Evolutionary conservation across 2,797 vertebrate genomes (phyloP).

Genomic region (Chelonia mydas): DNA sequence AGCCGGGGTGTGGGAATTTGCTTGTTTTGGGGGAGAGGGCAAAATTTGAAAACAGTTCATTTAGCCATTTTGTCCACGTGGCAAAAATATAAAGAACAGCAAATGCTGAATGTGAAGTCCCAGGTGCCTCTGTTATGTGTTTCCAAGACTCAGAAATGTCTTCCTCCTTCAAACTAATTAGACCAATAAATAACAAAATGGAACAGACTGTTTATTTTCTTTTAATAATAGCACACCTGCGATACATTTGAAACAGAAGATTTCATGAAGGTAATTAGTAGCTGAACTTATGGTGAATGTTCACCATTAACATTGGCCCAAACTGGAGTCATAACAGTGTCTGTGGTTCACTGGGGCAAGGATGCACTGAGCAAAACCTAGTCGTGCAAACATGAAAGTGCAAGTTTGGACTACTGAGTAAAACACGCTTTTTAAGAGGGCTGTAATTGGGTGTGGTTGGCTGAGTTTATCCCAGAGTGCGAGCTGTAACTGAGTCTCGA

Average conservation of each 20-base stretch:
- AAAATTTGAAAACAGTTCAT: not conserved
- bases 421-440: rapidly evolving
- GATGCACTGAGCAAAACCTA: too few species aligned
- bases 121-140: not conserved
- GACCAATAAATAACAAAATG: not conserved
- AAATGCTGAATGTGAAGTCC: not conserved
- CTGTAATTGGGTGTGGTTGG: not conserved
- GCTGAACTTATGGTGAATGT: not conserved
- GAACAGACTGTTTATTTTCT: constrained; percentile 35
- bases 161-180: not conserved
- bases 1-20: not conserved
- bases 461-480: rapidly evolving
- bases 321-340: not conserved
- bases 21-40: constrained; percentile 21
- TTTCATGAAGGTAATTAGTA: not conserved
- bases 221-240: not conserved
- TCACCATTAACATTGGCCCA: not conserved
- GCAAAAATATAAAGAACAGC: constrained; percentile 1
- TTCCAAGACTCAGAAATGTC: constrained; percentile 45
- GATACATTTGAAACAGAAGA: constrained; percentile 5
- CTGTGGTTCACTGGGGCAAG: not conserved
- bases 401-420: not conserved
- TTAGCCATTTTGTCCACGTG: not conserved
- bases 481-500: rapidly evolving
- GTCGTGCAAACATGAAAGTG: not conserved